phyloP scores from a whole-genome alignment of 2,888 invertebrate genomes.

The Scaptomyza flava region DNA sequence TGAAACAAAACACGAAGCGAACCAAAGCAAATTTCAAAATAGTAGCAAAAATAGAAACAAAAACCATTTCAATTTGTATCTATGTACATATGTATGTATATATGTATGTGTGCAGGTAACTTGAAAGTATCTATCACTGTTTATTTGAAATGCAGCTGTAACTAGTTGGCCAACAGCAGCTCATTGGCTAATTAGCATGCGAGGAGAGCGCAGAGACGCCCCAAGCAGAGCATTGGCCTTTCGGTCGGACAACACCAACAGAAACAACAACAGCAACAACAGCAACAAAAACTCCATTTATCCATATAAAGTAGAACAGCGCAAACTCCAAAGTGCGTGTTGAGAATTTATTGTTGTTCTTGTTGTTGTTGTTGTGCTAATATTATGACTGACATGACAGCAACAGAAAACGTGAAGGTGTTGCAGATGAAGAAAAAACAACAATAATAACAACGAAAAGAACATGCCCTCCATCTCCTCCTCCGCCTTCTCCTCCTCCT shows the following conservation, averaged over 20 bases:
- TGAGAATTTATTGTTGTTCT: conserved; percentile 39
- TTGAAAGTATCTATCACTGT: neutral
- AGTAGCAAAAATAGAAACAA: neutral
- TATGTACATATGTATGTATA: neutral
- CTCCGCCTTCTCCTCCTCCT: conserved; percentile 5
- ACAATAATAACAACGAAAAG: neutral
- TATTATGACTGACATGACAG: conserved; percentile 23
- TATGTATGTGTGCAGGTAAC: neutral
- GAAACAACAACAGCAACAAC: neutral
- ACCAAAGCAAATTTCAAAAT: conserved; percentile 26
- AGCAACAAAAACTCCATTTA: neutral
- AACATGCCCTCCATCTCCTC: neutral
- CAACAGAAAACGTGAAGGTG: conserved; percentile 7
- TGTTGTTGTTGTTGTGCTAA: neutral
- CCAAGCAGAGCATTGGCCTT: conserved; percentile 62
- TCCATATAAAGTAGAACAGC: conserved; percentile 54
- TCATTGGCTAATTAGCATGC: conserved; percentile 67
- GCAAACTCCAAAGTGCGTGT: conserved; percentile 60
- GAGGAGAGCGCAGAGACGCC: conserved; percentile 24
- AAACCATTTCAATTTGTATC: conserved; percentile 30
- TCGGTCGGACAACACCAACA: conserved; percentile 3
- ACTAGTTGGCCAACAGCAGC: conserved; percentile 1
- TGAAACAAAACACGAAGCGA: conserved; percentile 19
- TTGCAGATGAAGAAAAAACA: conserved; percentile 24
- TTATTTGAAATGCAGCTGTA: conserved; percentile 26